Conservation (phyloP, 2,797 vertebrate species). For the Coccyzus lansbergi region DNA sequence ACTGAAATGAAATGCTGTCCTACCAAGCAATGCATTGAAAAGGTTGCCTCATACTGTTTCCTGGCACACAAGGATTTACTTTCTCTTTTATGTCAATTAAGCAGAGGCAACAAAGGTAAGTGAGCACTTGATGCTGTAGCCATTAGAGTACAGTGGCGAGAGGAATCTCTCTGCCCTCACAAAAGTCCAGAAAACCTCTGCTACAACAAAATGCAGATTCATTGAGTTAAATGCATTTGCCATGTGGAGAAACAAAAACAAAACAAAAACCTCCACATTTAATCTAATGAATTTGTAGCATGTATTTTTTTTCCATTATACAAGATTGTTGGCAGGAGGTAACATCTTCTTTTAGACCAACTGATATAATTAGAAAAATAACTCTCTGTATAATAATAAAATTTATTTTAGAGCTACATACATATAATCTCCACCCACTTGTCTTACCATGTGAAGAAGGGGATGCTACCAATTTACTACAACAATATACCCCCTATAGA, state of each 20-base stretch:
- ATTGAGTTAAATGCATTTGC: conserved; percentile 13
- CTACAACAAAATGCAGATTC: background rate
- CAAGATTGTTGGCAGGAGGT: background rate
- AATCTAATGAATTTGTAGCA: conserved; percentile 14
- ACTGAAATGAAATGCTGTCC: background rate
- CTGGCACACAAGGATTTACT: conserved; percentile 15
- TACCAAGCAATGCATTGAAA: background rate
- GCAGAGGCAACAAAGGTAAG: conserved; percentile 34
- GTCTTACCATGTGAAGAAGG: background rate
- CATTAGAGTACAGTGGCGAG: background rate
- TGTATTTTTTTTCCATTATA: conserved; percentile 24
- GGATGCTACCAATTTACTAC: background rate
- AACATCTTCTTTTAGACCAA: background rate
- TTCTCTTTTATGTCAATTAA: background rate
- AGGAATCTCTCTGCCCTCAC: background rate
- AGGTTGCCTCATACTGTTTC: background rate
- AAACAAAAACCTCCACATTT: background rate
- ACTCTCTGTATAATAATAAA: background rate
- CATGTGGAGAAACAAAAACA: background rate
- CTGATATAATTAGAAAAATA: conserved; percentile 16
- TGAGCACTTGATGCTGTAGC: background rate
- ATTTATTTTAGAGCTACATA: background rate
- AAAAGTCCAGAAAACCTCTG: conserved; percentile 26
- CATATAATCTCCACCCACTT: background rate
- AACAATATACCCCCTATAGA: background rate